Evolutionary conservation across 2,113 vertebrate genomes (phyloP).

Genomic region (Choloepus hoffmanni): DNA sequence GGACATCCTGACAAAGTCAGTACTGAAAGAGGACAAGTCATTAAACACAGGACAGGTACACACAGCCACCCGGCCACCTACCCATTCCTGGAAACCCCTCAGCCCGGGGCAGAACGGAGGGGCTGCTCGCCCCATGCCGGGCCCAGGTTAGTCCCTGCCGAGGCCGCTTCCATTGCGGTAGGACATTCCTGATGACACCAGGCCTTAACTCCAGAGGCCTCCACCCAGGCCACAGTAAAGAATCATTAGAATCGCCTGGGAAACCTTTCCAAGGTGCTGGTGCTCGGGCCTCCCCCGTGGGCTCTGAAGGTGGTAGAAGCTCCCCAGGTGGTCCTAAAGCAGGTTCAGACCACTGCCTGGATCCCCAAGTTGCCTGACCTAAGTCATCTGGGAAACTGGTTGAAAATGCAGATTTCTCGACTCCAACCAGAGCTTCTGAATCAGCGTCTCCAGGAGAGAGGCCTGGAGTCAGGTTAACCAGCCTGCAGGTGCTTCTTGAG

Average conservation of each 20-base stretch:
- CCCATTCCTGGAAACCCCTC: fast-evolving
- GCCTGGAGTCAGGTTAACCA: background rate
- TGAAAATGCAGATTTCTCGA: background rate
- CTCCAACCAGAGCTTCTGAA: background rate
- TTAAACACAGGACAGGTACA: too few relatives aligned
- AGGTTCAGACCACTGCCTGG: background rate
- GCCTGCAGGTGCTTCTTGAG: background rate
- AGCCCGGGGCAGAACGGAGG: background rate
- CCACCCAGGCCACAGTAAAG: background rate
- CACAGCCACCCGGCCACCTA: background rate
- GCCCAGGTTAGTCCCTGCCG: background rate
- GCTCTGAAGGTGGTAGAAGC: background rate
- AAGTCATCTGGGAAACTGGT: background rate
- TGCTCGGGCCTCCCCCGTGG: background rate
- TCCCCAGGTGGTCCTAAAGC: background rate
- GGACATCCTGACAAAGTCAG: background rate
- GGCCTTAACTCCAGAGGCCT: background rate
- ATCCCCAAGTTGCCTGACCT: background rate
- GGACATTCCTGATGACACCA: background rate
- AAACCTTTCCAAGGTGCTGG: background rate
- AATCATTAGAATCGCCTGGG: background rate
- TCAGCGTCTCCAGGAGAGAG: background rate
- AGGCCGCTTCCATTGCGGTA: fast-evolving
- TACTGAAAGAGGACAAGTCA: background rate
- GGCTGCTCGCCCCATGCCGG: fast-evolving